Percentiles rank a stretch among this genome's conserved stretches.
phyloP scores from a whole-genome alignment of 2,797 vertebrate genomes.

The Diceros bicornis region DNA sequence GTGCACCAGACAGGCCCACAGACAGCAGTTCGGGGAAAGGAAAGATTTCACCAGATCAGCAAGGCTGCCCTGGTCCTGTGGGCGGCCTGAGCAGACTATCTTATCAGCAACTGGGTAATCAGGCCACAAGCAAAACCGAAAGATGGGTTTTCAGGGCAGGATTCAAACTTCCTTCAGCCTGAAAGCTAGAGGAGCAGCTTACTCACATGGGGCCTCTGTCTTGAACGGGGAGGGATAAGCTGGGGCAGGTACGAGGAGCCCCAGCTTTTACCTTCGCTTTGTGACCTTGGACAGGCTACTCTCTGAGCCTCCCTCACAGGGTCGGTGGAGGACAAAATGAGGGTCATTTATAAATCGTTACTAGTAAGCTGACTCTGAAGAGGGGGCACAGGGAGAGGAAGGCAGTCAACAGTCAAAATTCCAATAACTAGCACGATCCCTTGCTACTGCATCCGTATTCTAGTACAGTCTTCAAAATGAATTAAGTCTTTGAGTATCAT shows the following conservation, averaged over 20 bases:
- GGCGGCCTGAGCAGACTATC: not conserved
- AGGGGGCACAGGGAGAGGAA: not conserved
- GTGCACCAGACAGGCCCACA: not conserved
- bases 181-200: not conserved
- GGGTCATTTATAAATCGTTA: not conserved
- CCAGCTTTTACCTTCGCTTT: not conserved
- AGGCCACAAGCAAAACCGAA: constrained; percentile 29
- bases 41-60: not conserved
- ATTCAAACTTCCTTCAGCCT: constrained; percentile 1
- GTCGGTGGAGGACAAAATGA: not conserved
- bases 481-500: not conserved
- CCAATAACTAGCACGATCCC: not conserved
- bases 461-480: not conserved
- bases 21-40: not conserved
- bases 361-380: not conserved
- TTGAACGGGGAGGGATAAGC: not conserved
- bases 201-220: not conserved
- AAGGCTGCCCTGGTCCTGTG: not conserved
- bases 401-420: not conserved
- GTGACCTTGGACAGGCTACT: constrained; percentile 9
- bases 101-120: not conserved
- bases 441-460: not conserved
- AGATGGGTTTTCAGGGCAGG: not conserved
- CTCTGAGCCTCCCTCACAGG: not conserved
- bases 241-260: not conserved